Base-by-base conservation (phyloP, 2,888 invertebrate genomes). In the Salpingus planirostris region DNA sequence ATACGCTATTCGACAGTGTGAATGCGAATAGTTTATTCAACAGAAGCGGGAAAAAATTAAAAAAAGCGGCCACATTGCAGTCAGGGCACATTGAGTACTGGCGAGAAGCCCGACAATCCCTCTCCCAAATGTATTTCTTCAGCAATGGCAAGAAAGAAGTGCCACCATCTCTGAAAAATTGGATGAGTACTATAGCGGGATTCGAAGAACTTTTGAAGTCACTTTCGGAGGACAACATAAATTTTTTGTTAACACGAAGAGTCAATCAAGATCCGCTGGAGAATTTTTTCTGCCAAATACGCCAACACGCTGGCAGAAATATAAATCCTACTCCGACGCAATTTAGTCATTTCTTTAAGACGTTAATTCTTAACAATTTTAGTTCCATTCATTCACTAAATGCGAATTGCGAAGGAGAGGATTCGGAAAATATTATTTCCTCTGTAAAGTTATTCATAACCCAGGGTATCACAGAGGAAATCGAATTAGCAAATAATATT, bases 211-310 rank as follows among this genome's bases (percentile, higher is more conserved):
- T 35, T 24, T 13, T 10, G 15, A 32, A 23, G 6, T 3, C 11
- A 11, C 14, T 33, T 10, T 4, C n/a, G 2, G 31, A 15, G 10
- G n/a, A 8, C 3, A 12, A 12, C 13, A 11, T 33, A 3, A 10
- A 13, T 13, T 33, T 33, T 10, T 13, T 36, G 2, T 15, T 13
- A 15, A 11, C 31, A 7, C 12, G 31, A 21, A 18, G 8, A 3
- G 15, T 29, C 4, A 34, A 36, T 18, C 37, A 37, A 30, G 36
- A 36, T 12, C 18, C 36, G 3, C 3, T 37, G 13, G 33, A 33
- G 30, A 32, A 27, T 23, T 31, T 39, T 21, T 36, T 39, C 31
- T 14, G 30, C 6, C 33, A 28, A 25, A 24, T 35, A n/a, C 18
- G 35, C 8, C 30, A 33, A 21, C 35, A 35, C 5, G 31, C 23